phyloP scores from a whole-genome alignment of 2,797 vertebrate species.

The Peromyscus nudipes region DNA sequence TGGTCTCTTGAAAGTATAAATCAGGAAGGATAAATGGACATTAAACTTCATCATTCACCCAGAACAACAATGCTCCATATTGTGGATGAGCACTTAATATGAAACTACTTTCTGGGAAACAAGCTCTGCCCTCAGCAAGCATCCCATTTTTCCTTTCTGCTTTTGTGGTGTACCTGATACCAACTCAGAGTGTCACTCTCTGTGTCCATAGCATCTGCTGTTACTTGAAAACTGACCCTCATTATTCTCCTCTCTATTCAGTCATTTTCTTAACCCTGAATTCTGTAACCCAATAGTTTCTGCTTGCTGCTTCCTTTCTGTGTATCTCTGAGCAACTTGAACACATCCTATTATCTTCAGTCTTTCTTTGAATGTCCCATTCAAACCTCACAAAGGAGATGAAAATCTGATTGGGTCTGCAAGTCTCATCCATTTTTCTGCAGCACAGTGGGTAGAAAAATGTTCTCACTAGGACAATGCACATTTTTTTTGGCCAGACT shows the following conservation, averaged over 20 bases:
- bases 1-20: conserved; percentile 20
- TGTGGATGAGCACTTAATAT: not conserved
- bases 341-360: conserved; percentile 47
- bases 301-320: conserved; percentile 78
- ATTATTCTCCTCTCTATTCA: conserved; percentile 65
- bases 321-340: conserved; percentile 70
- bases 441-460: conserved; percentile 40
- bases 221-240: conserved; percentile 54
- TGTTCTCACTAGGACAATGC: not conserved
- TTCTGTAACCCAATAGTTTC: conserved; percentile 70
- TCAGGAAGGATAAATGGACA: not conserved
- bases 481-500: conserved; percentile 51
- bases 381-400: conserved; percentile 77
- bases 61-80: not conserved
- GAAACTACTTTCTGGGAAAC: not conserved
- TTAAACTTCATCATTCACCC: not conserved
- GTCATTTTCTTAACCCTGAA: conserved; percentile 67
- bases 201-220: conserved; percentile 26
- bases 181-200: conserved; percentile 1
- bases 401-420: conserved; percentile 70
- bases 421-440: conserved; percentile 56
- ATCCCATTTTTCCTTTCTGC: not conserved
- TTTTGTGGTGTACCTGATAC: not conserved
- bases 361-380: conserved; percentile 71
- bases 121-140: not conserved